These are phyloP conservation scores for Dryobates pubescens DNA, from an alignment of 2,797 vertebrate genomes.

Conservation along the genomic window DNA sequence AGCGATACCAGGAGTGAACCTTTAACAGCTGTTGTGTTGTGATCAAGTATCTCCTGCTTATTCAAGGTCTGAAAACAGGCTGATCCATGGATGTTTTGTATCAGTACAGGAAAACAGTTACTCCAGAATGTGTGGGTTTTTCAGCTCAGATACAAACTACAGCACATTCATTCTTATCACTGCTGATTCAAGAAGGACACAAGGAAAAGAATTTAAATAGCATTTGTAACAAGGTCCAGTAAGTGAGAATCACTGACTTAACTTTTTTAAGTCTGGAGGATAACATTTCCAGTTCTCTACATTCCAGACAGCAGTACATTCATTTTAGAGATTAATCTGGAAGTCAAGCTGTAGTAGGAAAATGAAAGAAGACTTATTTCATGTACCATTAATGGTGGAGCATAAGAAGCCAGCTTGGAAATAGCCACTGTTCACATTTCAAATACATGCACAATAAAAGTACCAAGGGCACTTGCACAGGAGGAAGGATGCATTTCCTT, in stretches of 20 bases:
- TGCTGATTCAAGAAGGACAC: background rate
- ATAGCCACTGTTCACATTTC: too few species aligned
- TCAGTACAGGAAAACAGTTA: background rate
- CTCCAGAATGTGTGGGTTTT: background rate
- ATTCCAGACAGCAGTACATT: too few species aligned
- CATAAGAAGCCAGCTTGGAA: too few species aligned
- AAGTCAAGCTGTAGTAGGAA: background rate
- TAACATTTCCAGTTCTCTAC: accelerated
- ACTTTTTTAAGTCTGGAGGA: background rate
- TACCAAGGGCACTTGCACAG: too few species aligned
- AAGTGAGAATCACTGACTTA: background rate
- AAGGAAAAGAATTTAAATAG: background rate
- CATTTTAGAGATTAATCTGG: background rate
- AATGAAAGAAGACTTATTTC: background rate
- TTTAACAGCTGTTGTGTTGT: background rate
- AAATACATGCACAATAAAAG: too few species aligned
- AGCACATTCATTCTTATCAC: background rate
- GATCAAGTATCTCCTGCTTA: constrained; percentile 18
- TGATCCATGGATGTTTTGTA: constrained; percentile 15
- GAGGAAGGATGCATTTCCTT: too few species aligned
- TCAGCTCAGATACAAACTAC: background rate
- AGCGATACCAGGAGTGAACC: constrained; percentile 19
- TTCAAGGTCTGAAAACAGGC: constrained; percentile 20
- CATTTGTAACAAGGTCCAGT: background rate
- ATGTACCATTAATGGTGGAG: too few species aligned